A percentile compares a stretch with the other conserved stretches of the same genome.
Evolutionary conservation across 1,140 invertebrate genomes (phyloP).

Genomic region (Stratiolaelaps scimitus): DNA sequence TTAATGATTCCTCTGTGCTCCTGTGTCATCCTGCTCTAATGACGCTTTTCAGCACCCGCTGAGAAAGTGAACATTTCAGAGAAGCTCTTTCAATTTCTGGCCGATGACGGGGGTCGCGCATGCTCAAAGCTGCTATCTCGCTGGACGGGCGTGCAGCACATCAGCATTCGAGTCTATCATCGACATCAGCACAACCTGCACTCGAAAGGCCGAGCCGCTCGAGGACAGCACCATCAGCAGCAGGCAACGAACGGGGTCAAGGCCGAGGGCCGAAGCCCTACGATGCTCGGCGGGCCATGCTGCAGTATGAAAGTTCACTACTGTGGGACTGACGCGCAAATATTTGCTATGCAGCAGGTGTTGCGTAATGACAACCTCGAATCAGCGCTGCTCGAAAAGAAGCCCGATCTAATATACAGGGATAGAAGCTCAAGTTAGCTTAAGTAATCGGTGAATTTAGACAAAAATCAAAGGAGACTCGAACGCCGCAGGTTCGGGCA

Average conservation of each 20-base stretch:
- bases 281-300: neutral
- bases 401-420: neutral
- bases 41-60: neutral
- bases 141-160: slow-evolving; percentile 24
- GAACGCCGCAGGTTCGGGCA: no score
- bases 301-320: slow-evolving; percentile 23
- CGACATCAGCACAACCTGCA: neutral
- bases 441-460: no score
- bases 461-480: no score
- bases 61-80: slow-evolving; percentile 18
- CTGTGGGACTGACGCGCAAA: slow-evolving; percentile 16
- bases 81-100: slow-evolving; percentile 16
- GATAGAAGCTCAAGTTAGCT: neutral
- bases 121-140: slow-evolving; percentile 10
- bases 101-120: slow-evolving; percentile 1
- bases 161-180: slow-evolving; percentile 15
- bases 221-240: neutral
- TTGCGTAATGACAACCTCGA: slow-evolving; percentile 13
- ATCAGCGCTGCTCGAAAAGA: neutral
- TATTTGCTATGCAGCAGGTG: slow-evolving; percentile 23
- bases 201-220: no score
- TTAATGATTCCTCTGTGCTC: neutral
- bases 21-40: neutral
- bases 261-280: neutral
- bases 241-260: neutral